These are phyloP conservation scores for Paradoxurus hermaphroditus DNA, from an alignment of 2,113 vertebrate species.

Conservation along the genomic window DNA sequence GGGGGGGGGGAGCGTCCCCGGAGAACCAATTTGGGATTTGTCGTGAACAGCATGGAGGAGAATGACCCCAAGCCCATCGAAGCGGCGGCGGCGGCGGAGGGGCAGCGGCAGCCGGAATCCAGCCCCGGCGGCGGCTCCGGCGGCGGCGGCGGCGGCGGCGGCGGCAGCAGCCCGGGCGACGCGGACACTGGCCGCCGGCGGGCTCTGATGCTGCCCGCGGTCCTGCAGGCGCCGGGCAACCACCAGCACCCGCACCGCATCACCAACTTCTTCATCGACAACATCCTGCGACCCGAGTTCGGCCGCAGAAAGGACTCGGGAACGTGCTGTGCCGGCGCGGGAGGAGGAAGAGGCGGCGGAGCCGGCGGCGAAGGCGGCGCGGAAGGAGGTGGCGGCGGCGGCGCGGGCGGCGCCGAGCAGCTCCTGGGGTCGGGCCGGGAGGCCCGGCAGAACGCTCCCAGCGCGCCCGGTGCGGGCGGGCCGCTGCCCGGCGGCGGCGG, in stretches of 20 bases:
- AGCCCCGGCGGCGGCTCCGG: slow-evolving; percentile 78
- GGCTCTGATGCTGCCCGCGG: slow-evolving; percentile 84
- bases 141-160: slow-evolving; percentile 9
- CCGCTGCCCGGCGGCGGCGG: slow-evolving; percentile 51
- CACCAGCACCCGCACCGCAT: slow-evolving; percentile 91
- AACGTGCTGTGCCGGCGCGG: slow-evolving; percentile 55
- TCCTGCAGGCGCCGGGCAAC: slow-evolving; percentile 88
- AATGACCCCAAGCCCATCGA: slow-evolving; percentile 88
- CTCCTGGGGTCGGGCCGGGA: slow-evolving; percentile 79
- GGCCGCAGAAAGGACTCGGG: slow-evolving; percentile 90
- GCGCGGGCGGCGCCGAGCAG: slow-evolving; percentile 71
- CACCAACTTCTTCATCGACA: slow-evolving; percentile 98
- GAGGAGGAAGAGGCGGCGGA: slow-evolving; percentile 82
- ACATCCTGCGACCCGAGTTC: slow-evolving; percentile 95
- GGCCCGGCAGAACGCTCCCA: slow-evolving; percentile 81
- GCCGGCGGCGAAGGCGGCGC: slow-evolving; percentile 81
- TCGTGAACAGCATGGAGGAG: slow-evolving; percentile 91
- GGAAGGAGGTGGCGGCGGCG: not conserved
- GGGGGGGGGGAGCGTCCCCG: not conserved
- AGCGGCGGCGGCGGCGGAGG: slow-evolving; percentile 81
- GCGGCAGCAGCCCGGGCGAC: slow-evolving; percentile 79
- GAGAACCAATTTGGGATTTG: slow-evolving; percentile 74
- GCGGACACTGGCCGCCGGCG: slow-evolving; percentile 86
- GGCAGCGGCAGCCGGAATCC: slow-evolving; percentile 68
- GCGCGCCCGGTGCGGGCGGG: slow-evolving; percentile 83